Base-by-base conservation (phyloP, 2,797 vertebrate genomes). In the Eleutherodactylus coqui region DNA sequence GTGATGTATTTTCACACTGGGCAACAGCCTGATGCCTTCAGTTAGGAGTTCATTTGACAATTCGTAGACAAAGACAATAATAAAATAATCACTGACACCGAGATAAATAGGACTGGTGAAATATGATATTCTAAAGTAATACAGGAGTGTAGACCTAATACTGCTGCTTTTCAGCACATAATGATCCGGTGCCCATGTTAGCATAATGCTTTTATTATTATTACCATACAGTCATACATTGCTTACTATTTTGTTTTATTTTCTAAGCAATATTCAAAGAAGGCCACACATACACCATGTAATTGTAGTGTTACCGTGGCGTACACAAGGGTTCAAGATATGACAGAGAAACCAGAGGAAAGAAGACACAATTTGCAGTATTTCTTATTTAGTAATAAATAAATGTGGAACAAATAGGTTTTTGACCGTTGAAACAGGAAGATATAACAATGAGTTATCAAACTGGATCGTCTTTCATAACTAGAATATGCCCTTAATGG, bases 1-100 rank as follows among this genome's bases (percentile, higher is more conserved):
- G 70, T 87, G 77, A 81, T 87, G 77, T 76, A 81, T 87, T 87
- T 75, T 87, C 67, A 69, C 69, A 84, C 70, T 80, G 77, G 76
- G 82, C 76, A 84, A 76, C 49, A 38, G 82, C 69, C 75, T 43
- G 70, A 70, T 81, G 82, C 78, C 77, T 75, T 85, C 29, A 76
- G 82, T 67, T 76, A 87, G 69, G n/a, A 62, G 73, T 77, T 87
- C 77, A 79, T 53, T 62, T 64, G 17, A 72, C 62, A 86, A 82
- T 62, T 45, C 29, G 64, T 60, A 41, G 43, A 82, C 58, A 82
- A 64, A 67, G 79, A 75, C 79, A 79, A 49, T 51, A 75, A 86
- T 60, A 83, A 73, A 62, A 79, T n/a, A 83, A 87, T 60, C 60
- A 70, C 43, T 77, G 19, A 78, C 24, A 58, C 21, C 43, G 21